Evolutionary conservation across 2,888 invertebrate genomes (phyloP).

Genomic region (Furcula furcula): DNA sequence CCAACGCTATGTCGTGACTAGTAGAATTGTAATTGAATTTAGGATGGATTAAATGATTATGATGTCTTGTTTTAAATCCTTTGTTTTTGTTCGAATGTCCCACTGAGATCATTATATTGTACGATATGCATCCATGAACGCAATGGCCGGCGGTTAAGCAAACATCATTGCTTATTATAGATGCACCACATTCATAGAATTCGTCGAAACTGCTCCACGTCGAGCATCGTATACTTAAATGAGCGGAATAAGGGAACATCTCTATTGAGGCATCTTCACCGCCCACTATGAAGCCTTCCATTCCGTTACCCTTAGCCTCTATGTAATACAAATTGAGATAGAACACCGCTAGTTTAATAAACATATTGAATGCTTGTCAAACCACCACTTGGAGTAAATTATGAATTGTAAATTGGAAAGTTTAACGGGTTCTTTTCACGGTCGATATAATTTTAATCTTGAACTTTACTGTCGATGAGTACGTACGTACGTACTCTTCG

Average conservation of each 20-base stretch:
- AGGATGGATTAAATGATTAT: too few species aligned
- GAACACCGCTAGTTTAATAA: background rate
- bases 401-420: background rate
- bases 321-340: background rate
- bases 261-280: background rate
- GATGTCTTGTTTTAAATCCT: background rate
- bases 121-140: conserved; percentile 7
- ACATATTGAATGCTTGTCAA: background rate
- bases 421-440: background rate
- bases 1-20: background rate
- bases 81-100: background rate
- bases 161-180: conserved; percentile 26
- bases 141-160: conserved; percentile 33
- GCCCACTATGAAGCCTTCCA: background rate
- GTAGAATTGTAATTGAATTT: too few species aligned
- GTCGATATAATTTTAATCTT: background rate
- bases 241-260: background rate
- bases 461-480: too few species aligned
- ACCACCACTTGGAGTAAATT: too few species aligned
- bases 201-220: background rate
- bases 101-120: background rate
- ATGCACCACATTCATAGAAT: conserved; percentile 27
- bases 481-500: too few species aligned
- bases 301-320: background rate
- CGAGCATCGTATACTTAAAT: background rate